A percentile compares a stretch with the other conserved stretches of the same genome.
These are phyloP conservation scores for roundworm (Caenorhabditis elegans) DNA, from an alignment of 1,140 invertebrate genomes.

Conservation along the genomic window WBcel235 BX284604.4:3302501-3303000, in stretches of 20 bases:
- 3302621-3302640: slow-evolving; percentile 8
- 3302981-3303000: no score
- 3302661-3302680: neutral
- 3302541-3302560: neutral
- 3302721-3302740: neutral
- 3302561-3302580: neutral
- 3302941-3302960: neutral
- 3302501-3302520: no score
- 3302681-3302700: slow-evolving; percentile 4
- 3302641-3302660: neutral
- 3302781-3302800: no score
- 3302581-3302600: neutral
- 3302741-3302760: neutral
- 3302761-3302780: no score
- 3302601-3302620: neutral
- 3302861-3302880: neutral
- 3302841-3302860: neutral
- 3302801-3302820: slow-evolving; percentile 11
- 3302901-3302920: neutral
- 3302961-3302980: no score
- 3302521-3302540: neutral
- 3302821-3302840: neutral
- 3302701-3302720: neutral
- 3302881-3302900: neutral
- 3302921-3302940: neutral